phyloP scores from a whole-genome alignment of 2,113 vertebrate species.

The Xiphorhynchus elegans region DNA sequence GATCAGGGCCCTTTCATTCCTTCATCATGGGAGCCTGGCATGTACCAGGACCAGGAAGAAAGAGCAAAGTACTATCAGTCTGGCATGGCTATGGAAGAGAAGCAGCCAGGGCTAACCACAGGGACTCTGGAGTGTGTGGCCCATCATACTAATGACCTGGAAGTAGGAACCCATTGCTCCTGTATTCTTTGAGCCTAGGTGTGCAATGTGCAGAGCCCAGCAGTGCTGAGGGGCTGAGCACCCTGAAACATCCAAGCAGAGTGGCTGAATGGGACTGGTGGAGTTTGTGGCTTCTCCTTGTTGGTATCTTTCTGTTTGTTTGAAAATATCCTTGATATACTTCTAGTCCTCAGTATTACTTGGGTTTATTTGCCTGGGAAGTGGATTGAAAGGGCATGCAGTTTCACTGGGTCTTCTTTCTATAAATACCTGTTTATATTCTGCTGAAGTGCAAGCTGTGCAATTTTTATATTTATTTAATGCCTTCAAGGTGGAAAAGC shows the following conservation, averaged over 20 bases:
- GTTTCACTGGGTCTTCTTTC: conserved; percentile 39
- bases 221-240: not conserved
- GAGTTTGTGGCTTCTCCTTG: not conserved
- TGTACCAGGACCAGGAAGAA: not conserved
- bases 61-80: not conserved
- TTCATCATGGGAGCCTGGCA: not conserved
- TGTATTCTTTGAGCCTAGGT: not conserved
- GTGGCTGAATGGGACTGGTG: fast-evolving
- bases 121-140: not conserved
- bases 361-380: conserved; percentile 35
- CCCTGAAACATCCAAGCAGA: fast-evolving
- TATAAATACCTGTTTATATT: conserved; percentile 30
- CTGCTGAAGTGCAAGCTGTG: not conserved
- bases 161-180: not conserved
- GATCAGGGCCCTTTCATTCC: not conserved
- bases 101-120: fast-evolving
- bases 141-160: not conserved
- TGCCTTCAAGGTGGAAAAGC: conserved; percentile 21
- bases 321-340: conserved; percentile 10
- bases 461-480: conserved; percentile 18
- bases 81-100: not conserved
- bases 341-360: not conserved
- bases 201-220: not conserved
- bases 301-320: not conserved
- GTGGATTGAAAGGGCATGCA: conserved; percentile 31